phyloP scores from a whole-genome alignment of 2,888 invertebrate species.

The Antheraea yamamai region DNA sequence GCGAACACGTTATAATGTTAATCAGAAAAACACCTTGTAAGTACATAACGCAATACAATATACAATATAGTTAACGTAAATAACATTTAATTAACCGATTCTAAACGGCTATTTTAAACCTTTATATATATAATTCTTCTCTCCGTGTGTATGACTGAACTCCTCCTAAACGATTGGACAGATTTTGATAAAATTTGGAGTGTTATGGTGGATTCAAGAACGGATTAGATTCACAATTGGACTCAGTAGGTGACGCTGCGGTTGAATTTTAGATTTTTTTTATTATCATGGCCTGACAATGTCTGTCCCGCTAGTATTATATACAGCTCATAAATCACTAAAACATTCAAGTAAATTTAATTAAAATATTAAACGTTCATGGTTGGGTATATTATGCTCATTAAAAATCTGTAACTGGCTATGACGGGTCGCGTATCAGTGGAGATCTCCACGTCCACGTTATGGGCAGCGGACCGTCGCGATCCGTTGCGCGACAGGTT shows the following conservation, averaged over 20 bases:
- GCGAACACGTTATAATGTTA: slow-evolving; percentile 66
- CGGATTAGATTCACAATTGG: no score
- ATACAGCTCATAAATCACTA: background rate
- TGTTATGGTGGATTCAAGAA: no score
- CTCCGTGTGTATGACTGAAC: no score
- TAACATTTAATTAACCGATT: background rate
- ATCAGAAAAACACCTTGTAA: slow-evolving; percentile 60
- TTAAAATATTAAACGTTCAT: background rate
- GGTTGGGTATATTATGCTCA: slow-evolving; percentile 36
- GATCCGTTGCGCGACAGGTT: slow-evolving; percentile 80
- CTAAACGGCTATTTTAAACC: background rate
- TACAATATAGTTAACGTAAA: background rate
- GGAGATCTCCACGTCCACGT: slow-evolving; percentile 61
- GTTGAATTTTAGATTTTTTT: no score
- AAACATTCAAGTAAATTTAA: background rate
- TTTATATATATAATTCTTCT: no score
- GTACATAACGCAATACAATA: slow-evolving; percentile 38
- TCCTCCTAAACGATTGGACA: no score
- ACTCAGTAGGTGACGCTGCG: no score
- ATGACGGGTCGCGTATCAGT: slow-evolving; percentile 63
- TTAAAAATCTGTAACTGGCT: slow-evolving; percentile 63
- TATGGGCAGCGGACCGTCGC: slow-evolving; percentile 70
- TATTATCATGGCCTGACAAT: no score
- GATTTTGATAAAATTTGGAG: no score
- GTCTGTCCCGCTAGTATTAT: background rate